Conservation (phyloP, 2,113 vertebrate species). For the Coregonus clupeaformis region DNA sequence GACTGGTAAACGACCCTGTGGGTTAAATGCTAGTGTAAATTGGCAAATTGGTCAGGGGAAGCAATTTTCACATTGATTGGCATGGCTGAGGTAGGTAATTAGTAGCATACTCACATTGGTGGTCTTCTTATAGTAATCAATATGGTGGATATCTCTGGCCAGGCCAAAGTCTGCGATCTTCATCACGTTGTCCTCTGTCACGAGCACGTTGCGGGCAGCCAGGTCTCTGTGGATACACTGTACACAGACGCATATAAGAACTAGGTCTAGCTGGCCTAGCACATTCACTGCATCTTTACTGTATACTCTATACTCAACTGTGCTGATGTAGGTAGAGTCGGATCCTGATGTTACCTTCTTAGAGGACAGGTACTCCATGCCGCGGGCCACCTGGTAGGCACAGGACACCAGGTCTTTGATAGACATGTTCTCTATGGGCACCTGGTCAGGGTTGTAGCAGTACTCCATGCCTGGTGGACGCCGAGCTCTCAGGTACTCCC, state of each 20-base stretch:
- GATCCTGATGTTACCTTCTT: conserved; percentile 83
- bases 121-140: conserved; percentile 99
- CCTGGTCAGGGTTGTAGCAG: conserved; percentile 90
- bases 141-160: conserved; percentile 97
- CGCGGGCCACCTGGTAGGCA: conserved; percentile 93
- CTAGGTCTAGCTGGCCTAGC: not conserved
- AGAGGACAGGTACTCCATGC: conserved; percentile 96
- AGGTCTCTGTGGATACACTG: conserved; percentile 98
- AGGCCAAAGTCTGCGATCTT: conserved; percentile 98
- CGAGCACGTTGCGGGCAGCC: conserved; percentile 93
- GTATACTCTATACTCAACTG: no score
- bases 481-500: conserved; percentile 91
- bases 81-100: not conserved
- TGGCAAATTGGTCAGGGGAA: not conserved
- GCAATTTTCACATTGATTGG: not conserved
- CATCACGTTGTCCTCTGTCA: conserved; percentile 97
- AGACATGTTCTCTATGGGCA: conserved; percentile 90
- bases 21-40: conserved; percentile 1
- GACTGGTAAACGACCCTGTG: conserved; percentile 91
- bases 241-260: conserved; percentile 6
- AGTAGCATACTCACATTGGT: conserved; percentile 83
- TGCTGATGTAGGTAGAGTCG: not conserved
- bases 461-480: conserved; percentile 95
- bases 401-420: conserved; percentile 97
- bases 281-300: not conserved